Evolutionary conservation across 2,888 invertebrate genomes (phyloP).

Genomic region (Dinocampus coccinellae): DNA sequence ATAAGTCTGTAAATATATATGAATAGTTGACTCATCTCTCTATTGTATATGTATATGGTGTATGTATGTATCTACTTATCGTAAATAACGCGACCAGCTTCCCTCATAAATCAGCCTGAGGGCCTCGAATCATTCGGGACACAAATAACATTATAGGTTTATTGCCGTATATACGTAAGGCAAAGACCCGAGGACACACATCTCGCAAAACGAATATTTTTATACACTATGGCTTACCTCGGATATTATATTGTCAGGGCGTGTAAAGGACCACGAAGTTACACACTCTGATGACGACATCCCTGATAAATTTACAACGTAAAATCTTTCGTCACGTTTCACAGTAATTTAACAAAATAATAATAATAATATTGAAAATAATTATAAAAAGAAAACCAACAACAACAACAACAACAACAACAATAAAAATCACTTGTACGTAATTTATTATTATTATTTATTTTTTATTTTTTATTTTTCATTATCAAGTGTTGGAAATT

Average conservation of each 20-base stretch:
- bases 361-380: not conserved
- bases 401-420: too few relatives aligned
- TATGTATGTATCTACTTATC: conserved; percentile 40
- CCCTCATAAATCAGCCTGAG: conserved; percentile 61
- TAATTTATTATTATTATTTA: too few relatives aligned
- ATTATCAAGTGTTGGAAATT: too few relatives aligned
- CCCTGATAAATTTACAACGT: conserved; percentile 11
- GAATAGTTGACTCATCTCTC: not conserved
- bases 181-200: not conserved
- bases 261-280: not conserved
- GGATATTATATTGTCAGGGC: not conserved
- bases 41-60: conserved; percentile 1
- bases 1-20: too few relatives aligned
- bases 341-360: not conserved
- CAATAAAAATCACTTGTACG: too few relatives aligned
- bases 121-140: conserved; percentile 61
- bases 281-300: conserved; percentile 7
- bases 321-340: not conserved
- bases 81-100: conserved; percentile 51
- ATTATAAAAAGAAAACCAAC: not conserved
- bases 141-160: conserved; percentile 68
- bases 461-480: too few relatives aligned
- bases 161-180: conserved; percentile 45
- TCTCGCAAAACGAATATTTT: not conserved
- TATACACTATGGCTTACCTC: not conserved